Conservation (phyloP, 2,113 vertebrate species). For the Pygoscelis antarcticus region DNA sequence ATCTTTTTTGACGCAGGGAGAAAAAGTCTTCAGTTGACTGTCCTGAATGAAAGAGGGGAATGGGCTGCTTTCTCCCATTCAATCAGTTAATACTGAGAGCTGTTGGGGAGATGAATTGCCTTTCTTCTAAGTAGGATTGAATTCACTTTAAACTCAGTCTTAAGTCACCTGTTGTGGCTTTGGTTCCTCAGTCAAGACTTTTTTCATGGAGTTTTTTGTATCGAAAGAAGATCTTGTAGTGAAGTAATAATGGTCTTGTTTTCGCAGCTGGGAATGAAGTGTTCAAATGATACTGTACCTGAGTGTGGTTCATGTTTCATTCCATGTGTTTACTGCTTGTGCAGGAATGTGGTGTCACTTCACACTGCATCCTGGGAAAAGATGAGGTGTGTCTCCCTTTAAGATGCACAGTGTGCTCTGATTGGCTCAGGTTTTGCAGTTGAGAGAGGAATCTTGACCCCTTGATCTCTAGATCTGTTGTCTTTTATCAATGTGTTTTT, state of each 20-base stretch:
- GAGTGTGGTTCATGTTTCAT: background rate
- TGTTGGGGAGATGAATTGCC: background rate
- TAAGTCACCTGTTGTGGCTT: background rate
- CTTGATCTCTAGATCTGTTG: background rate
- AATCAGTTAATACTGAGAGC: background rate
- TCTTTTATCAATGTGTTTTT: background rate
- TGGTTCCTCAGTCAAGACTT: background rate
- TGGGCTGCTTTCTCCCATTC: background rate
- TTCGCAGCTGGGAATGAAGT: background rate
- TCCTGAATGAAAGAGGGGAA: background rate
- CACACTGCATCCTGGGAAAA: background rate
- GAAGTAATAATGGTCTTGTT: background rate
- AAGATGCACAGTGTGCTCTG: background rate
- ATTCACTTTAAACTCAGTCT: background rate
- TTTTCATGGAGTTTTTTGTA: background rate
- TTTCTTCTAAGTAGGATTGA: background rate
- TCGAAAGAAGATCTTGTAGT: background rate
- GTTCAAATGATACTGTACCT: background rate
- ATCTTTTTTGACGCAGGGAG: background rate
- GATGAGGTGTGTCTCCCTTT: accelerated
- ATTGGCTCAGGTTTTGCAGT: background rate
- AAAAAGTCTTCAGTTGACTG: background rate
- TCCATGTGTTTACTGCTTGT: background rate
- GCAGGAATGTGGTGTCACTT: background rate
- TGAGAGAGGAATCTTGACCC: background rate